Base-by-base conservation (phyloP, 2,113 vertebrate species). In the Carassius auratus region DNA sequence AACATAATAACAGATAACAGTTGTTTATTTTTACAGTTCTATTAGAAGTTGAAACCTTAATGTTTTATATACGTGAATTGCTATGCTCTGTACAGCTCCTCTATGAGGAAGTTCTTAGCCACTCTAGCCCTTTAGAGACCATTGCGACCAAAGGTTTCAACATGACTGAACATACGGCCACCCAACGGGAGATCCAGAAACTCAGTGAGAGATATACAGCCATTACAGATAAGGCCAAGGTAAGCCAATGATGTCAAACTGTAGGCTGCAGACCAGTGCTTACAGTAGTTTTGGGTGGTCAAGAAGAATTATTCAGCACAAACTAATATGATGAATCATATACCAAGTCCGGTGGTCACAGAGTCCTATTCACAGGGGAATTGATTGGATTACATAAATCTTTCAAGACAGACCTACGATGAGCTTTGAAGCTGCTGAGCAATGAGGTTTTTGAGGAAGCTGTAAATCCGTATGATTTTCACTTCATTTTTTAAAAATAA, bases 61-160 rank as follows among this genome's bases (percentile, higher is more conserved):
- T 3, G 45, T 17, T 19, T 52, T 23, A 19, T 17, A 30, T 68
- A 3, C 52, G 57, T 38, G 23, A n/a, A 76, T 33, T 57, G 7
- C 73, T 26, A 23, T n/a, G 26, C 78, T 33, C 57, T 84, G 38
- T 88, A 48, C 91, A 99, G 98, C 93, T 99, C 62, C 92, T 99
- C 69, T 96, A 92, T 89, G 98, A 99, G 91, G 98, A 99, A 87
- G 96, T 99, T 0, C 84, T 98, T 89, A 99, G 97, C 92, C 96
- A 99, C 87, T 92, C 91, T 88, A 96, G 95, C 87, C 92, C 98
- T 57, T 90, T 99, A 92, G 95, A 98, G 90, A 97, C 96, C 0
- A 98, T 99, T 64, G 96, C 97, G 88, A 90, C 93, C 87, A 99
- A 99, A 93, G 95, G 96, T 38, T 95, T 94, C 68, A 95, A 95